Evolutionary conservation across 1,140 invertebrate genomes (phyloP).

Genomic region (Leptestheria dahalacensis): DNA sequence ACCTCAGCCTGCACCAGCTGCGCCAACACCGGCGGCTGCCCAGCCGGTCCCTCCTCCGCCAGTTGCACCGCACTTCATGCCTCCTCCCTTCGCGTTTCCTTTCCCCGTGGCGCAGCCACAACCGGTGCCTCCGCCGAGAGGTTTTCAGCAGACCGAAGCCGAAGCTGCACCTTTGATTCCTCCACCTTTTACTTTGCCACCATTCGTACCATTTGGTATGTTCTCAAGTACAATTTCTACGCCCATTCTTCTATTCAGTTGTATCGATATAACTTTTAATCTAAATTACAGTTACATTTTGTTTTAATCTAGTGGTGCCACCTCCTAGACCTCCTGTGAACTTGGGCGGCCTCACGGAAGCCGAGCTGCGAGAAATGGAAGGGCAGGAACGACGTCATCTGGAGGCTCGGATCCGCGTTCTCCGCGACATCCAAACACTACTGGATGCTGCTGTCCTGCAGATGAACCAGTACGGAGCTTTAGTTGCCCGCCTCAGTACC

Average conservation of each 20-base stretch:
- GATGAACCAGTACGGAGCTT: constrained; percentile 71
- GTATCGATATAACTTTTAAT: not conserved
- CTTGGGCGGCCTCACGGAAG: constrained; percentile 54
- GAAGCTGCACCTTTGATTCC: not conserved
- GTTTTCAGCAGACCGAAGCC: not conserved
- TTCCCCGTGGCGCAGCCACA: not conserved
- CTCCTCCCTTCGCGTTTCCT: constrained; percentile 7
- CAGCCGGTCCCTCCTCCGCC: not conserved
- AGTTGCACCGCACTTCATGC: not conserved
- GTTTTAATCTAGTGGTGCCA: constrained; percentile 19
- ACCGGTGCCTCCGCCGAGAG: not conserved
- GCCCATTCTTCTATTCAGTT: not conserved
- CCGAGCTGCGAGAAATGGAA: constrained; percentile 77
- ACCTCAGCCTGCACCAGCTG: constrained; percentile 18
- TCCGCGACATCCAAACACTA: constrained; percentile 71
- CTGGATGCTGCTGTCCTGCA: constrained; percentile 73
- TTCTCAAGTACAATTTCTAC: constrained; percentile 11
- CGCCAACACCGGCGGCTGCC: constrained; percentile 16
- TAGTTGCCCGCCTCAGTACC: constrained; percentile 29
- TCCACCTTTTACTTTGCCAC: constrained; percentile 21
- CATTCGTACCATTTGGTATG: constrained; percentile 25
- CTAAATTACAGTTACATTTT: constrained; percentile 17
- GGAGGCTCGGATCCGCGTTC: constrained; percentile 71
- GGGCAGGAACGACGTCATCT: constrained; percentile 68
- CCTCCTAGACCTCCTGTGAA: constrained; percentile 47